Evolutionary conservation across 2,888 invertebrate genomes (phyloP), one percentile per base, ranked within the genome.

Genomic region (Zhuqinia jingwanae): DNA sequence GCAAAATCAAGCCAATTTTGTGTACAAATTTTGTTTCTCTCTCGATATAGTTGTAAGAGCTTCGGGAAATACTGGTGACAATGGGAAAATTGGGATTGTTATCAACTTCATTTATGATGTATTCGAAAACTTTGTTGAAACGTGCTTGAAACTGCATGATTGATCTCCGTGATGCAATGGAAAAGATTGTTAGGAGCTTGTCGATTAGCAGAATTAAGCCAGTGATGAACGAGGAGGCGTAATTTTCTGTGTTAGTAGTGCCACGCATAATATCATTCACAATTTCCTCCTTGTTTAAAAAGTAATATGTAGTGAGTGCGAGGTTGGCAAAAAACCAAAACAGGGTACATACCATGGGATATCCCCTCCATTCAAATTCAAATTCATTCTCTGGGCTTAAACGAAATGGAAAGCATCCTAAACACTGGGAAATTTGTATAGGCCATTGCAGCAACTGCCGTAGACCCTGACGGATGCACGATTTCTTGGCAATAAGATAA

Each of bases 251-350:
- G 42, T 50, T 30, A 0, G 85, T 80, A 20, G 80, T 36, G 13
- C 76, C 56, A 15, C 85, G 80, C 85, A 85, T 85, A 17, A 85
- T 65, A 15, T 65, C 76, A 15, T 27, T 75, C 0, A 76, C 45
- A 30, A 85, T 85, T 80, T 75, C 80, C 1, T 60, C 22, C 25
- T 85, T 85, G 45, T 85, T 50, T 8, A 45, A 10, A 25, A 85
- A 30, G 56, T 76, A 85, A n/a, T 56, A 56, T 0, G 20, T 10
- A 6, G 27, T 56, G 50, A 75, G 58, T 2, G 76, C 20, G 15
- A 53, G 13, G 25, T 65, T 68, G 10, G 22, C 1, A 0, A 27
- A 3, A 13, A 79, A 85, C 42, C 25, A 30, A 15, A 75, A 15
- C n/a, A 27, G 11, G 2, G 70, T 36, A 0, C 47, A n/a, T 1